Percentiles rank a stretch among this genome's conserved stretches.
These are phyloP conservation scores for Cebidichthys violaceus DNA, from an alignment of 2,113 vertebrate genomes.

Conservation along the genomic window DNA sequence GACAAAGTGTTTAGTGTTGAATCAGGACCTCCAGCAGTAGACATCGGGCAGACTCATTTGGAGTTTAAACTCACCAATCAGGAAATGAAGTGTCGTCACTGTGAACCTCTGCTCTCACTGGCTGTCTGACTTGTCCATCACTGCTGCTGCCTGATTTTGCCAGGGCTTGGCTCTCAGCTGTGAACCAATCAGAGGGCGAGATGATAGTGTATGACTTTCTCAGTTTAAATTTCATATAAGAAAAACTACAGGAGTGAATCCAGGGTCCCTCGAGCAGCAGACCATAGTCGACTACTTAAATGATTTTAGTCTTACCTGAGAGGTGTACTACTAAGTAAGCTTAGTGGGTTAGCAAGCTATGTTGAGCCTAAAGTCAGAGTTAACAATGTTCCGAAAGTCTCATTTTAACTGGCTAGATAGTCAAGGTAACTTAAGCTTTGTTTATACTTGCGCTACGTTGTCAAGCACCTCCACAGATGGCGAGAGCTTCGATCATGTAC, in stretches of 20 bases:
- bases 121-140: conserved; percentile 47
- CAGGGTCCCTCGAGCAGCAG: too few relatives aligned
- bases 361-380: too few relatives aligned
- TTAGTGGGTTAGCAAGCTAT: too few relatives aligned
- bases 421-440: too few relatives aligned
- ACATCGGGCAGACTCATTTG: background rate
- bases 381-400: too few relatives aligned
- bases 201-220: background rate
- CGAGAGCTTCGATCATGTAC: too few relatives aligned
- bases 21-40: background rate
- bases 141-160: background rate
- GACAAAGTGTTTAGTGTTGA: background rate
- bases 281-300: too few relatives aligned
- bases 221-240: background rate
- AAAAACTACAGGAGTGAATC: background rate
- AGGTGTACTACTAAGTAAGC: too few relatives aligned
- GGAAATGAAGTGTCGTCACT: conserved; percentile 32
- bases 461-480: too few relatives aligned
- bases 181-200: conserved; percentile 16
- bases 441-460: too few relatives aligned
- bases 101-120: conserved; percentile 55
- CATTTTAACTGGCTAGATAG: too few relatives aligned
- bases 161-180: conserved; percentile 29
- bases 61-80: conserved; percentile 66
- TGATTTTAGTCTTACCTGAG: too few relatives aligned